Evolutionary conservation across 2,113 vertebrate species (phyloP).

Genomic region (Parus major): DNA sequence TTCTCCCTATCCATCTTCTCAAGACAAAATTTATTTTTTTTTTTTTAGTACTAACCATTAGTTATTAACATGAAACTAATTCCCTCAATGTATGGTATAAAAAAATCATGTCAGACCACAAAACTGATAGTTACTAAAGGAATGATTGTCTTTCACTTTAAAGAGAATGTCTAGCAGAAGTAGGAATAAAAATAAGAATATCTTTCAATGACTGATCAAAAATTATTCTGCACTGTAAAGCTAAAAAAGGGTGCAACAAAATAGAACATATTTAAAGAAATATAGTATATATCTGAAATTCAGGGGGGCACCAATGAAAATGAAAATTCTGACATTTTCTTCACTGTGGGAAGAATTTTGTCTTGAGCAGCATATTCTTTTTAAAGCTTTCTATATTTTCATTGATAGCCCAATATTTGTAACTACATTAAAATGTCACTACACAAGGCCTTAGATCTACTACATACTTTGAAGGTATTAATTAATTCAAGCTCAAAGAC

Average conservation of each 20-base stretch:
- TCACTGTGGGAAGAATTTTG: not conserved
- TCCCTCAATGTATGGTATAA: not conserved
- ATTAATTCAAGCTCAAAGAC: not conserved
- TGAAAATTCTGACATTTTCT: not conserved
- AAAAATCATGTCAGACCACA: not conserved
- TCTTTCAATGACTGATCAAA: not conserved
- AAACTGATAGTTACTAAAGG: not conserved
- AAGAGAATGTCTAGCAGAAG: not conserved
- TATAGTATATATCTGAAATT: not conserved
- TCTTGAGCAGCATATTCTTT: not conserved
- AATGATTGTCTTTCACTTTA: not conserved
- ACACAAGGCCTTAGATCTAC: not conserved
- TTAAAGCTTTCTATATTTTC: not conserved
- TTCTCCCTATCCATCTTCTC: not conserved
- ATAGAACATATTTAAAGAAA: not conserved
- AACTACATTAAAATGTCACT: not conserved
- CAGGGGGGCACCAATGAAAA: not conserved
- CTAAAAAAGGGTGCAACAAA: not conserved
- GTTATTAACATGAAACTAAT: not conserved
- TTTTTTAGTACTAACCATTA: not conserved
- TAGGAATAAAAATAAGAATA: not conserved
- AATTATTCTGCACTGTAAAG: not conserved
- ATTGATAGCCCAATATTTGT: not conserved
- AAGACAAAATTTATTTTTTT: not conserved
- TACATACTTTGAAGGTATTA: not conserved